These are phyloP conservation scores for Triops longicaudatus DNA, from an alignment of 1,140 invertebrate genomes.

Conservation along the genomic window DNA sequence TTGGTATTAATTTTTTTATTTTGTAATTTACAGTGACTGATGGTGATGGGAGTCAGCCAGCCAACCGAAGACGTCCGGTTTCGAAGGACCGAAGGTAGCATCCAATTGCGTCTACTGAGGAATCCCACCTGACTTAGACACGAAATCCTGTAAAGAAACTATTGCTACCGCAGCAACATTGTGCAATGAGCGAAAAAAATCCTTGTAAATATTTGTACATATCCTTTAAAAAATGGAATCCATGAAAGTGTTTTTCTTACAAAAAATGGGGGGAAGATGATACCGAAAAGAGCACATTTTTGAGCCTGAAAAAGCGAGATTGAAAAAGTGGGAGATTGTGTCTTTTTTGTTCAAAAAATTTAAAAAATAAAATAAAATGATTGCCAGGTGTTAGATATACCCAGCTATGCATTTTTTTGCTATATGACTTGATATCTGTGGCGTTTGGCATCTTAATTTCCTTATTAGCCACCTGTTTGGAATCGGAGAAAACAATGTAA, in stretches of 20 bases:
- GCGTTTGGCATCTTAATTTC: not conserved
- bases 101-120: not conserved
- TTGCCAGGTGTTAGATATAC: constrained; percentile 11
- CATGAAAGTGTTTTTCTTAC: no score
- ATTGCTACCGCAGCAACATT: not conserved
- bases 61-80: not conserved
- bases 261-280: no score
- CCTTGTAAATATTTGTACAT: not conserved
- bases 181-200: not conserved
- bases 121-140: not conserved
- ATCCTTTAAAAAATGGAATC: not conserved
- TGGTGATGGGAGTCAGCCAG: not conserved
- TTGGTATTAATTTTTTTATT: not conserved
- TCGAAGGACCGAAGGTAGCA: not conserved
- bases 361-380: not conserved
- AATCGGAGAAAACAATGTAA: not conserved
- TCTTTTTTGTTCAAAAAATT: no score
- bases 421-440: not conserved
- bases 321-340: not conserved
- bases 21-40: not conserved
- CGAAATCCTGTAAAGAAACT: no score
- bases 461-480: not conserved
- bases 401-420: constrained; percentile 1
- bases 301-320: not conserved
- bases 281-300: not conserved